phyloP scores from a whole-genome alignment of 2,888 invertebrate genomes.

The Polyploca ridens region DNA sequence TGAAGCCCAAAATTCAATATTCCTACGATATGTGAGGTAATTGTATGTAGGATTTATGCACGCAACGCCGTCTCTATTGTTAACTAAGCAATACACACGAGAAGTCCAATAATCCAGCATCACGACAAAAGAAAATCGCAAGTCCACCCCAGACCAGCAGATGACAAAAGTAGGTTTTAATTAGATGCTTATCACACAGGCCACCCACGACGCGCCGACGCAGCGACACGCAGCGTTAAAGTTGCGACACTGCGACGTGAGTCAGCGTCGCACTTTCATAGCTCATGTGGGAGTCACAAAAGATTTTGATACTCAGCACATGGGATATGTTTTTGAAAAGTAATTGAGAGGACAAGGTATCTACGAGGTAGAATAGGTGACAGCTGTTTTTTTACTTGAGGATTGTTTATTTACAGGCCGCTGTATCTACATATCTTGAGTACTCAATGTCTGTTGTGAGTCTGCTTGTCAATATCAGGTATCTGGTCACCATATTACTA shows the following conservation, averaged over 20 bases:
- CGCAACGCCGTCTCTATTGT: no score
- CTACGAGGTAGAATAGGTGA: constrained; percentile 17
- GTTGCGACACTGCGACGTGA: constrained; percentile 66
- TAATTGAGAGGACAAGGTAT: constrained; percentile 17
- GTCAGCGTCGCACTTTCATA: constrained; percentile 51
- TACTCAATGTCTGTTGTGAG: no score
- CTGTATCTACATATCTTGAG: no score
- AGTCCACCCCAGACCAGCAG: constrained; percentile 22
- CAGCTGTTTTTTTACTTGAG: constrained; percentile 22
- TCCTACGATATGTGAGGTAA: no score
- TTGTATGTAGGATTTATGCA: no score
- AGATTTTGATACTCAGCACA: constrained; percentile 33
- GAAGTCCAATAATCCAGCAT: no score
- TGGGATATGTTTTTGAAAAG: constrained; percentile 20
- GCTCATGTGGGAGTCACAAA: constrained; percentile 47
- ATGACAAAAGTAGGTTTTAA: constrained; percentile 63
- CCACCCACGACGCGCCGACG: constrained; percentile 68
- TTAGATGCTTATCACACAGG: constrained; percentile 75
- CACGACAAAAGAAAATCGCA: constrained; percentile 19
- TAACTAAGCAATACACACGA: no score
- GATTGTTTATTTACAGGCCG: no score
- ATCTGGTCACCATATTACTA: no score
- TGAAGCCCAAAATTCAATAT: no score
- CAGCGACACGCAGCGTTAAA: constrained; percentile 52
- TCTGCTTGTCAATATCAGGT: no score